Conservation (phyloP, 1,140 invertebrate species). For the Drosophila sturtevanti region DNA sequence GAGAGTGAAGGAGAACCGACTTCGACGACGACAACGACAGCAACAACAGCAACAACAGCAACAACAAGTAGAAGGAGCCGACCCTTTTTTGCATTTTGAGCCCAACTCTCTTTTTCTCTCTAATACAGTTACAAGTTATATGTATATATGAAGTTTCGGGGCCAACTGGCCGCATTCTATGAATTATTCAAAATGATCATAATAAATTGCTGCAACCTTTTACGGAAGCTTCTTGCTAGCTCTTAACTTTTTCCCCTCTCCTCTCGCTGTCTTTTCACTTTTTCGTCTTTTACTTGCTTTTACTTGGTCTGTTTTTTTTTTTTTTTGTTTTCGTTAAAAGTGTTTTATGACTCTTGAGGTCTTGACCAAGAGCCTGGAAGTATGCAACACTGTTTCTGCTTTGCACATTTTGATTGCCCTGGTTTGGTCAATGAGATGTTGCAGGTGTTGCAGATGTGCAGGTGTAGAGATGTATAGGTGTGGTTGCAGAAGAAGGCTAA, state of each 20-base stretch:
- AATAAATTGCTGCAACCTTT: conserved; percentile 63
- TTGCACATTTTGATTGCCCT: conserved; percentile 29
- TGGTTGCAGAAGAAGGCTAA: background rate
- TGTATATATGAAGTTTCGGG: background rate
- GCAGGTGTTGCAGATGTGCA: background rate
- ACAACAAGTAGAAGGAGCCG: too few species aligned
- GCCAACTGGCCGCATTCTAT: conserved; percentile 45
- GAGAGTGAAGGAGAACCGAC: conserved; percentile 29
- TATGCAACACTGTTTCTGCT: conserved; percentile 49
- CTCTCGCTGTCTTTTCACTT: background rate
- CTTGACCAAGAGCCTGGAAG: conserved; percentile 3
- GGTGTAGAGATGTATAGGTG: background rate
- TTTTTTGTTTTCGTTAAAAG: conserved; percentile 38
- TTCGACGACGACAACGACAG: background rate
- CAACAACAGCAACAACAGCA: background rate
- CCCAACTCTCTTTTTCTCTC: conserved; percentile 36
- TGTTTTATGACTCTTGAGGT: conserved; percentile 38
- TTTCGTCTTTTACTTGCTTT: conserved; percentile 28
- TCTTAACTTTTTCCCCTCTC: conserved; percentile 18
- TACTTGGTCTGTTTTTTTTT: conserved; percentile 16
- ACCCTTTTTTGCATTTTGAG: conserved; percentile 63
- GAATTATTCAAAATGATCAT: conserved; percentile 65
- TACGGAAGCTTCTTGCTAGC: conserved; percentile 25
- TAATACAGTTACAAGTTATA: conserved; percentile 41
- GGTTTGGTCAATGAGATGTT: background rate